Percentiles rank a stretch among this genome's conserved stretches.
phyloP scores from a whole-genome alignment of 2,888 invertebrate genomes.

The Drosophila peninsularis region DNA sequence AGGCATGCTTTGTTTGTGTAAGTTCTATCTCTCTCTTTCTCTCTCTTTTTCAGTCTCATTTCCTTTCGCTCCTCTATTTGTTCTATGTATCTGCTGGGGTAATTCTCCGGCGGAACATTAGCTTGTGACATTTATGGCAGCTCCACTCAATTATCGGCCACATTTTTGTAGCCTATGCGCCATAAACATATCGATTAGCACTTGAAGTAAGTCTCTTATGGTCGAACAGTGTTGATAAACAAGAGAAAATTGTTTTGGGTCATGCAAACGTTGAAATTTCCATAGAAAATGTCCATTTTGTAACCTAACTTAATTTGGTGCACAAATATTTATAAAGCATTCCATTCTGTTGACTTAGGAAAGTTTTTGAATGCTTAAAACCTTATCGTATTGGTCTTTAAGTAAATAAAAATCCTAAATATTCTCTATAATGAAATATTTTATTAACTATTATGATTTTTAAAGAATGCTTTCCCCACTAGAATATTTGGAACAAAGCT shows the following conservation, averaged over 20 bases:
- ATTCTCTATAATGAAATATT: too few relatives aligned
- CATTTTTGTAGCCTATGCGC: slow-evolving; percentile 18
- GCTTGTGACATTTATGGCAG: slow-evolving; percentile 48
- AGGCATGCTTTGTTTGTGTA: slow-evolving; percentile 40
- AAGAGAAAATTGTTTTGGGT: slow-evolving; percentile 3
- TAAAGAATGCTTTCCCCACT: background rate
- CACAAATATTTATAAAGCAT: slow-evolving; percentile 1
- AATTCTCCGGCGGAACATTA: slow-evolving; percentile 33
- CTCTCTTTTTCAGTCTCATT: background rate
- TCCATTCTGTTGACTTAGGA: too few relatives aligned
- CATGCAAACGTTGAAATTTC: slow-evolving; percentile 6
- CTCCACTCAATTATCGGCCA: slow-evolving; percentile 34
- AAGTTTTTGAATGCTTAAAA: background rate
- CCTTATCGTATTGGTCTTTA: background rate
- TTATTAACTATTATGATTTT: too few relatives aligned
- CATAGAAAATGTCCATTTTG: background rate
- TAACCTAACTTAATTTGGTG: background rate
- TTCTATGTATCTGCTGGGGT: background rate
- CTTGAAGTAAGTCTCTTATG: slow-evolving; percentile 38
- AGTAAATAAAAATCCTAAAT: too few relatives aligned
- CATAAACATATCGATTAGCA: slow-evolving; percentile 48
- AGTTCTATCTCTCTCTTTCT: background rate
- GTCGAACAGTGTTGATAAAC: slow-evolving; percentile 29
- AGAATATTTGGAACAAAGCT: too few relatives aligned
- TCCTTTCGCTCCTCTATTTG: background rate